Evolutionary conservation across 1,140 invertebrate genomes (phyloP), one percentile per base, ranked within the genome.

Genomic region (Caenorhabditis briggsae): DNA sequence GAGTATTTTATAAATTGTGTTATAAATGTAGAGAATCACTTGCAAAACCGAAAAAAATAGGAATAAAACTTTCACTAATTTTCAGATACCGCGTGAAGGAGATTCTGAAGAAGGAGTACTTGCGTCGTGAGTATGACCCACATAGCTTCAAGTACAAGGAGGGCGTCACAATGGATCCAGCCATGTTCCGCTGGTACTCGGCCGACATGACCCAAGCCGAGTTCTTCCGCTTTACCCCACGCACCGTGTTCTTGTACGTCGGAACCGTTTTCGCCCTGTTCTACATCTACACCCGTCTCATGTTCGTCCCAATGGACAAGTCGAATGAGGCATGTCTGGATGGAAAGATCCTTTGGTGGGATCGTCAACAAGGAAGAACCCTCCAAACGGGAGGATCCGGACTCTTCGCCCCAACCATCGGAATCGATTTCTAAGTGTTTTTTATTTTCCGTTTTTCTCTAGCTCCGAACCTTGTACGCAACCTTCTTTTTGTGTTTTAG

Each of bases 151-250:
- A 92, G 64, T 92, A 92, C 86, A 92, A 92, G 89, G 90, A 92
- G 87, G 91, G 91, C n/a, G 88, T 92, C 23, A 84, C 90, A 5
- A 89, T 92, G 59, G 91, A 92, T 82, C 91, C 91, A 64, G 90
- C 91, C 16, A 91, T 92, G 91, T 92, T 92, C 87, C 91, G 91
- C 61, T 92, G 91, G 91, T 92, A 92, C 83, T 88, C 91, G 6
- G 91, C 91, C 48, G 90, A 92, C 59, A 92, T 92, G 92, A 92
- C 88, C 33, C 92, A 92, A 84, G 87, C 88, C 7, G 91, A 92
- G 50, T 90, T 87, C 84, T 90, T 92, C 84, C 91, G 92, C 14
- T 64, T 85, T 23, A 92, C 92, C 14, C 91, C 91, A 5, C 83
- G 88, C 16, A 59, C 90, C 23, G 84, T 92, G 11, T 90, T 92